Evolutionary conservation across 2,888 invertebrate genomes (phyloP), one percentile per base, ranked within the genome.

Genomic region (Leptarthrus brevirostris): DNA sequence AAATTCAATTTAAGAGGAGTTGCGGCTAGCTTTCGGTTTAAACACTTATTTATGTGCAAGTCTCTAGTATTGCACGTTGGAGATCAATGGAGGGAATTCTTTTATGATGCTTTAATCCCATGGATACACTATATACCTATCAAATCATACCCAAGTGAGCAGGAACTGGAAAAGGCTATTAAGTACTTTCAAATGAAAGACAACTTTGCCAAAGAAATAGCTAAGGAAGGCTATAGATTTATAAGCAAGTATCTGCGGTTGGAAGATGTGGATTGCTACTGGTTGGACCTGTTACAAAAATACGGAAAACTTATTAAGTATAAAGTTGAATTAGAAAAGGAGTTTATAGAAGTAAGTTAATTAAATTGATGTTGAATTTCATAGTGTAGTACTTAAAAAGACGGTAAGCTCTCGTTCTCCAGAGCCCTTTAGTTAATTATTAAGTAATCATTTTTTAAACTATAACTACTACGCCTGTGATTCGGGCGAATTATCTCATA

Each of bases 1-100:
- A n/a, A n/a, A n/a, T 97, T 98, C 82, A 98, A 98, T 86, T 98
- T 95, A 82, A 90, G 97, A 77, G 98, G 98, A 1, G 97, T 98
- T 0, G 97, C 98, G 2, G 98, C 98, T 8, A 97, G 97, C 83
- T 98, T 98, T 82, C 89, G 98, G n/a, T 90, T 97, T 71, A 97
- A 97, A 83, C 97, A 98, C 86, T 87, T 98, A 49, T 95, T 98
- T 80, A 86, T 98, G 0, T 98, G 98, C 82, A 91, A 92, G 79
- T 97, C 97, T 0, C 84, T 97, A 44, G 94, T 98, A 0, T 95
- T 97, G 81, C 97, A 98, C 83, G 96, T 97, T 1, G 97, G 97
- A 0, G 88, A 93, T 79, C 94, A 96, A 77, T 98, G 97, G 97
- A 86, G 90, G 44, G 98, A 98, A 86, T 98, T 98, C 84, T 98